phyloP scores from a whole-genome alignment of 2,797 vertebrate genomes.

The Ctenopoma kingsleyae region DNA sequence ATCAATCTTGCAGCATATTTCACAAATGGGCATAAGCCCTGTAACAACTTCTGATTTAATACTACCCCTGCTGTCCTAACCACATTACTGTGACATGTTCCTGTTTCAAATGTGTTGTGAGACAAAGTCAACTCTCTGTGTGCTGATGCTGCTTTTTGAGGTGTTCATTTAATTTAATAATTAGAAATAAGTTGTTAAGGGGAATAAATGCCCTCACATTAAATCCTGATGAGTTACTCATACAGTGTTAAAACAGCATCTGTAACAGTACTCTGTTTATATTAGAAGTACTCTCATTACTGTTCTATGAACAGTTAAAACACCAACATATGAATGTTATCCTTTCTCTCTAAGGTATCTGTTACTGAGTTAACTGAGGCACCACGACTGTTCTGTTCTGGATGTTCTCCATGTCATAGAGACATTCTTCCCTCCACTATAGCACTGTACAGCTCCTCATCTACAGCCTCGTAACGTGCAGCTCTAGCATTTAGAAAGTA shows the following conservation, averaged over 20 bases:
- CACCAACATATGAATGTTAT: conserved; percentile 8
- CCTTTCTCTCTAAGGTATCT: conserved; percentile 35
- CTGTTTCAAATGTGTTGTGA: conserved; percentile 28
- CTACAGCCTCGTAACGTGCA: conserved; percentile 85
- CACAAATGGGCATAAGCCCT: conserved; percentile 32
- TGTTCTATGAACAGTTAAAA: conserved; percentile 60
- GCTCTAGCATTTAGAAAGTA: conserved; percentile 89
- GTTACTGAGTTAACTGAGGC: conserved; percentile 27
- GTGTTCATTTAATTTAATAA: conserved; percentile 49
- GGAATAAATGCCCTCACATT: conserved; percentile 47
- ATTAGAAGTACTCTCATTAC: conserved; percentile 51
- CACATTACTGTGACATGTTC: conserved; percentile 53
- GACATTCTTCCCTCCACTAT: conserved; percentile 86
- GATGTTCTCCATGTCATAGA: conserved; percentile 79
- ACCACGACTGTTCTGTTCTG: conserved; percentile 19
- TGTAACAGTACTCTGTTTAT: conserved; percentile 63
- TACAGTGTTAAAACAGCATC: conserved; percentile 73
- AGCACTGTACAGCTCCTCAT: conserved; percentile 82
- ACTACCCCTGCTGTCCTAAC: conserved; percentile 33
- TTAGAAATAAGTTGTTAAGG: conserved; percentile 50
- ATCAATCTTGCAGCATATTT: conserved; percentile 56
- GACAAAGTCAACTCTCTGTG: conserved; percentile 40
- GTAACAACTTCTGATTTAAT: conserved; percentile 37
- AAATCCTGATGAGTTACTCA: conserved; percentile 59
- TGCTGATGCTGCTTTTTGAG: conserved; percentile 53